Evolutionary conservation across 2,113 vertebrate genomes (phyloP).

Genomic region (Ceuthmochares aereus): DNA sequence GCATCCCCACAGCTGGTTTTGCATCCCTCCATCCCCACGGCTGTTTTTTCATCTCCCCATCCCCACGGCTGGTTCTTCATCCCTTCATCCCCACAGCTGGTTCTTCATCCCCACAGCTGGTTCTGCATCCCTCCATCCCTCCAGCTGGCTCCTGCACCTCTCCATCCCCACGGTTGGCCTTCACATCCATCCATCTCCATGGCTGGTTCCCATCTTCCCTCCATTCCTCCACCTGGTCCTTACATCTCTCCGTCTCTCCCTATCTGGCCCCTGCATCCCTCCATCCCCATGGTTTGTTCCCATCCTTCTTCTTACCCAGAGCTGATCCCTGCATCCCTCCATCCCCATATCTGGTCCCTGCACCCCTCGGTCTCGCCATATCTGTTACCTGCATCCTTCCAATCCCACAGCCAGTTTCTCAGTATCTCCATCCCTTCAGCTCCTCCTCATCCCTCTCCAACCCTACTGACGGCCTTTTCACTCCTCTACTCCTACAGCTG

Average conservation of each 20-base stretch:
- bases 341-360: neutral
- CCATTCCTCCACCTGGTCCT: neutral
- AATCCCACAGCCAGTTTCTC: neutral
- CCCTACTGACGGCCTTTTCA: neutral
- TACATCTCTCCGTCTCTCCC: neutral
- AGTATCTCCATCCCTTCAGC: too few species aligned
- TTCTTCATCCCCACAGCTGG: too few species aligned
- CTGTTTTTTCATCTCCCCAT: neutral
- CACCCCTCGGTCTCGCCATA: neutral
- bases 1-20: neutral
- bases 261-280: neutral
- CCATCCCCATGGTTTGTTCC: neutral
- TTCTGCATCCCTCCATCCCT: neutral
- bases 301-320: too few species aligned
- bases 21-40: neutral
- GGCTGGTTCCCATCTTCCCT: neutral
- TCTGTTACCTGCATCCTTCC: neutral
- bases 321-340: neutral
- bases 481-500: neutral
- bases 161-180: rapidly evolving
- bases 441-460: too few species aligned
- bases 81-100: neutral
- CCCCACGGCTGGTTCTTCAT: neutral
- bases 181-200: neutral
- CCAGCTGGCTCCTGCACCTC: neutral